A percentile compares a stretch with the other conserved stretches of the same genome.
Evolutionary conservation across 2,888 invertebrate genomes (phyloP).

Genomic region (Gandaritis pyraliata): DNA sequence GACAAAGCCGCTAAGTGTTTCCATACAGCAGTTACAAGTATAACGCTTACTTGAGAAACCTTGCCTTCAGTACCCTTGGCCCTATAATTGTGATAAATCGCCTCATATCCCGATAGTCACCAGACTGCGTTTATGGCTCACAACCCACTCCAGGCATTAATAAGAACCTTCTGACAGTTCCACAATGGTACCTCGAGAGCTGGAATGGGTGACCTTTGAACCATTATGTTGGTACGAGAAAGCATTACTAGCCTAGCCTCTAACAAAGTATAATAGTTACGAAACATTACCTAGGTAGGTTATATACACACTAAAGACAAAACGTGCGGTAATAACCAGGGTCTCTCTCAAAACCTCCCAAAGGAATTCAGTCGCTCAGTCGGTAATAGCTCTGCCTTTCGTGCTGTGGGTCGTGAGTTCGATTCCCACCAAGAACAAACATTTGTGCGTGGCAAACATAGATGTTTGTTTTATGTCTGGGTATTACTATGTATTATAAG

Average conservation of each 20-base stretch:
- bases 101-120: constrained; percentile 67
- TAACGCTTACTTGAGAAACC: background rate
- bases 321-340: no score
- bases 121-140: constrained; percentile 75
- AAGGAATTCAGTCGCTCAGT: no score
- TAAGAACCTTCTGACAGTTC: constrained; percentile 58
- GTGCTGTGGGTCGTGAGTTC: no score
- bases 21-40: background rate
- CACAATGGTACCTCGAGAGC: constrained; percentile 2
- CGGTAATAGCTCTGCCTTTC: no score
- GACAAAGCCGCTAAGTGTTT: background rate
- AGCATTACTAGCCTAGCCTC: background rate
- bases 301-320: no score
- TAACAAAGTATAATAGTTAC: background rate
- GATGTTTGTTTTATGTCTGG: no score
- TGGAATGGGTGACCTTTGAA: constrained; percentile 7
- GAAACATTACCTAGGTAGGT: no score
- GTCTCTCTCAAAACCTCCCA: no score
- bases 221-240: background rate
- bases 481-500: no score
- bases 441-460: no score
- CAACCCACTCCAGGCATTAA: constrained; percentile 63
- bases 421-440: no score
- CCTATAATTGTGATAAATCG: constrained; percentile 80
- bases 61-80: constrained; percentile 43